Evolutionary conservation across 2,113 vertebrate genomes (phyloP).

Genomic region (Corythornis cristatus): DNA sequence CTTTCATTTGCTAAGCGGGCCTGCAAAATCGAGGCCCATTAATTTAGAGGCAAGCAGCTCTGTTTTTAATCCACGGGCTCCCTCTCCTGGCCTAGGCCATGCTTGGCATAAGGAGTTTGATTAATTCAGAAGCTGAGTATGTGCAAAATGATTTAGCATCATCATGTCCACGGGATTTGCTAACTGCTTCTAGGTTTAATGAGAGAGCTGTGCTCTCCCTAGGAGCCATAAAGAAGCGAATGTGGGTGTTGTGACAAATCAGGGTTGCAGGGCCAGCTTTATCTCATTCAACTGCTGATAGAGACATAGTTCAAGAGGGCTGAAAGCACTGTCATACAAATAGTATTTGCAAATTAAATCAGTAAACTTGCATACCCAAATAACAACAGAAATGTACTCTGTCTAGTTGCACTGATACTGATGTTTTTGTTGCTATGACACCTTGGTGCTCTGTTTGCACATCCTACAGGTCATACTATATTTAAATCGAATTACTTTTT

Average conservation of each 20-base stretch:
- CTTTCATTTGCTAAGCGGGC: not conserved
- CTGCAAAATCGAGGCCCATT: not conserved
- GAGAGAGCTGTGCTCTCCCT: not conserved
- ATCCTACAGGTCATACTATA: not conserved
- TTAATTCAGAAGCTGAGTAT: not conserved
- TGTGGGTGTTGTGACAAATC: not conserved
- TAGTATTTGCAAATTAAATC: not conserved
- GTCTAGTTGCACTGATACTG: not conserved
- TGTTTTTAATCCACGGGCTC: slow-evolving; percentile 49
- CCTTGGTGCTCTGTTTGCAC: not conserved
- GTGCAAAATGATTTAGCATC: not conserved
- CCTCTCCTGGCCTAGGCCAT: slow-evolving; percentile 31
- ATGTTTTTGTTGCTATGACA: not conserved
- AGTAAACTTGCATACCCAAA: not conserved
- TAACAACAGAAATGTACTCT: fast-evolving
- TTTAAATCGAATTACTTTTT: not conserved
- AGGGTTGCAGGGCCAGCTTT: not conserved
- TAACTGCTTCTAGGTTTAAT: not conserved
- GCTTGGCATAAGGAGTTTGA: not conserved
- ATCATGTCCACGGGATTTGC: not conserved
- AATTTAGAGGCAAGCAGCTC: not conserved
- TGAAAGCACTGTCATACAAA: not conserved
- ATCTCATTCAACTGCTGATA: not conserved
- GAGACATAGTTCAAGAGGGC: not conserved
- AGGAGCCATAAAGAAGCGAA: not conserved